A percentile compares a stretch with the other conserved stretches of the same genome.
phyloP scores from a whole-genome alignment of 92 coral and sea anemone genomes.

The Blastomussa wellsi region DNA sequence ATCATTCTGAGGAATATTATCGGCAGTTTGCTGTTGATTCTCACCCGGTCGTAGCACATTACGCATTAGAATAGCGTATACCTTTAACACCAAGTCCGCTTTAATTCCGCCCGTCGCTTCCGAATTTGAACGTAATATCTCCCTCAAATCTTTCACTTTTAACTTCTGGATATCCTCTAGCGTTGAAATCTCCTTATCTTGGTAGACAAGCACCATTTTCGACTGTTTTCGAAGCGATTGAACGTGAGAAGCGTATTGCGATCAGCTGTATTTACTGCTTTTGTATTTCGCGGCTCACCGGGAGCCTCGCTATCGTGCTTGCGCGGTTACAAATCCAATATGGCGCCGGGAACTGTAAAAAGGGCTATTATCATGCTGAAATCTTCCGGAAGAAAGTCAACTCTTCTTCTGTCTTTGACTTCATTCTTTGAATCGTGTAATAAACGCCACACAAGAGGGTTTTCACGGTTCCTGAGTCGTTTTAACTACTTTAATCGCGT shows the following conservation, averaged over 20 bases:
- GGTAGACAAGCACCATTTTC: slow-evolving; percentile 32
- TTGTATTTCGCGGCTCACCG: slow-evolving; percentile 25
- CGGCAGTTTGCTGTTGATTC: slow-evolving; percentile 33
- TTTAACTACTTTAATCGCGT: too few relatives aligned
- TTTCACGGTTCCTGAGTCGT: too few relatives aligned
- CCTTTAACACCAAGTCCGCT: slow-evolving; percentile 55
- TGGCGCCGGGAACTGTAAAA: slow-evolving; percentile 35
- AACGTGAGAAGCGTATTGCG: background rate
- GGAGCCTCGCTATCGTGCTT: slow-evolving; percentile 43
- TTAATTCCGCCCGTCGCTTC: slow-evolving; percentile 53
- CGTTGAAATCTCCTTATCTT: slow-evolving; percentile 27
- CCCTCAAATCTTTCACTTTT: slow-evolving; percentile 40
- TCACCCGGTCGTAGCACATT: slow-evolving; percentile 31
- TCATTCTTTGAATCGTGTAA: too few relatives aligned
- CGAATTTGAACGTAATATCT: slow-evolving; percentile 46
- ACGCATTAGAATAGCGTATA: slow-evolving; percentile 47
- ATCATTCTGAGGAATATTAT: slow-evolving; percentile 27
- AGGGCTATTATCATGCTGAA: too few relatives aligned
- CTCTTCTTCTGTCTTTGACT: too few relatives aligned
- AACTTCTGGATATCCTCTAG: slow-evolving; percentile 60
- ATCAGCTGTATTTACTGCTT: slow-evolving; percentile 32
- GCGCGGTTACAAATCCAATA: too few relatives aligned
- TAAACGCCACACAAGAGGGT: too few relatives aligned
- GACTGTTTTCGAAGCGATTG: slow-evolving; percentile 18
- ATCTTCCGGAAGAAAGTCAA: too few relatives aligned